phyloP scores from a whole-genome alignment of 2,797 vertebrate species.

The Platalea minor region DNA sequence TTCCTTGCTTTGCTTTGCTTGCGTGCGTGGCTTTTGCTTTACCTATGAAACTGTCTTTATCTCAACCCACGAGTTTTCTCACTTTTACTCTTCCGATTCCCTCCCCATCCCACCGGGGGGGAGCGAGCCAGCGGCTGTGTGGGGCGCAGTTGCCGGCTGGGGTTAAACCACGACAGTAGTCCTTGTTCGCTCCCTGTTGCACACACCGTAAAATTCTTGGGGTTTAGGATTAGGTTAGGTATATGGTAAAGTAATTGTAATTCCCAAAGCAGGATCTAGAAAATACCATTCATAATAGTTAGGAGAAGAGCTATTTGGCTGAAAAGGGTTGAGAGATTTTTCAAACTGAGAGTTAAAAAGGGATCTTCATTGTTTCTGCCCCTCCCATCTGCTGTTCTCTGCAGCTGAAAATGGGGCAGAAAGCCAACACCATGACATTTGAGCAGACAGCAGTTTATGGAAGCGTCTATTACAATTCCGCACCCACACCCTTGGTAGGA shows the following conservation, averaged over 20 bases:
- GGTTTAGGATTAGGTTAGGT: not conserved
- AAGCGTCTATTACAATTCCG: conserved; percentile 40
- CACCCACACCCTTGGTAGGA: not conserved
- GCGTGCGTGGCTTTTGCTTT: too few species aligned
- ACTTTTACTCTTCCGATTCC: too few species aligned
- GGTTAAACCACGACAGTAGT: not conserved
- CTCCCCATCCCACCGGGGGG: too few species aligned
- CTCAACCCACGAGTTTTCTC: too few species aligned
- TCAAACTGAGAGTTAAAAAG: conserved; percentile 48
- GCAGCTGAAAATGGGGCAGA: conserved; percentile 53
- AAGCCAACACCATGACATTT: conserved; percentile 57
- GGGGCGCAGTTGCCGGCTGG: too few species aligned
- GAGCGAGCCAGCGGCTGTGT: too few species aligned
- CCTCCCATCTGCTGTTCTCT: conserved; percentile 46
- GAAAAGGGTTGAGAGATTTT: not conserved
- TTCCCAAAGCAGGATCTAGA: not conserved
- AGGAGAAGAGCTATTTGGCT: not conserved
- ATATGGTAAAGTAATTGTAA: not conserved
- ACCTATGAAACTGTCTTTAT: too few species aligned
- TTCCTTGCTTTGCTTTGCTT: too few species aligned
- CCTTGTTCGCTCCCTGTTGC: not conserved
- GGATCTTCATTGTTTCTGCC: conserved; percentile 52
- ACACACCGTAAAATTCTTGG: not conserved
- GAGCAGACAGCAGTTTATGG: conserved; percentile 39
- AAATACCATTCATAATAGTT: not conserved